Conservation (phyloP, 2,888 invertebrate species). For the Sipha maydis region DNA sequence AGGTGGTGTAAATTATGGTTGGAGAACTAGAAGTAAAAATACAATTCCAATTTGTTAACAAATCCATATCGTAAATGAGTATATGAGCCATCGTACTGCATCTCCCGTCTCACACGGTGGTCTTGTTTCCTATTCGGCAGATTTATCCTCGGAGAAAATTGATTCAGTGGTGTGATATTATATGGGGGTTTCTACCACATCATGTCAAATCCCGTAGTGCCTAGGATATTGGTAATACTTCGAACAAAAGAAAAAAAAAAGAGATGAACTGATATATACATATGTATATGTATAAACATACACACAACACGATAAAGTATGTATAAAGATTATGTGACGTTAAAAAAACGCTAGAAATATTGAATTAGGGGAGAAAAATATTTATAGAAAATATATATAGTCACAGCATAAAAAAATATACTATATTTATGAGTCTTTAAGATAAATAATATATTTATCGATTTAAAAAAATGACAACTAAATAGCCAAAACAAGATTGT, state of each 20-base stretch:
- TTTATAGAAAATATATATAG: conserved; percentile 4
- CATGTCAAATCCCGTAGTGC: conserved; percentile 29
- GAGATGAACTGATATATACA: conserved; percentile 43
- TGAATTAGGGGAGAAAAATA: conserved; percentile 14
- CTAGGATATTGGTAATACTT: conserved; percentile 31
- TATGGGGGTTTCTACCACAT: conserved; percentile 3
- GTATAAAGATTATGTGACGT: conserved; percentile 23
- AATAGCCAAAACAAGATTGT: neutral
- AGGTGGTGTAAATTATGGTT: neutral
- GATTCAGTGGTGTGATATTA: conserved; percentile 53
- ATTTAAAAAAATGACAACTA: neutral
- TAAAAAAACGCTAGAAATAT: conserved; percentile 45
- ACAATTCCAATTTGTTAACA: conserved; percentile 60
- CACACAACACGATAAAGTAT: conserved; percentile 1
- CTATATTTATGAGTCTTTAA: neutral
- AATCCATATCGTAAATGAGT: conserved; percentile 34
- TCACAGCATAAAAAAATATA: neutral
- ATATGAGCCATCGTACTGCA: neutral
- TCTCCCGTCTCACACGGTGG: neutral
- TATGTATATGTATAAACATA: neutral
- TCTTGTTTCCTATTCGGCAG: conserved; percentile 14
- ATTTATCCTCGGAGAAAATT: conserved; percentile 56
- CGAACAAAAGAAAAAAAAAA: conserved; percentile 43
- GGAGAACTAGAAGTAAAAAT: conserved; percentile 21
- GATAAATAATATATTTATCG: neutral